phyloP scores from a whole-genome alignment of 2,113 vertebrate genomes.

The Rousettus leschenaultii region DNA sequence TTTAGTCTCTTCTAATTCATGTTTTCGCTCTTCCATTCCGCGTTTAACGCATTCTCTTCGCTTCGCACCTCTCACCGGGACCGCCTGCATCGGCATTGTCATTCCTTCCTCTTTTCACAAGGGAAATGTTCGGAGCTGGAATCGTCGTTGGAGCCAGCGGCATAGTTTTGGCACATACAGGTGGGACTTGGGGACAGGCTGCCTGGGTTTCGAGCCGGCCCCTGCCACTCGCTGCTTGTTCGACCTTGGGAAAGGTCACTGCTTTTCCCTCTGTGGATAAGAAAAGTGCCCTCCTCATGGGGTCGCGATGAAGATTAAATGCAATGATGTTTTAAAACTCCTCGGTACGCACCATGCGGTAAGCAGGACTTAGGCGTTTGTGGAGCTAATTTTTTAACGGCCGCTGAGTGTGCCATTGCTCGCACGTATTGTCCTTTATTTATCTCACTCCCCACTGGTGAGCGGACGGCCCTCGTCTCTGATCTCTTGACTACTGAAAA shows the following conservation, averaged over 20 bases:
- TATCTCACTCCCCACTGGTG: neutral
- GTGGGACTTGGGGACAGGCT: too few relatives aligned
- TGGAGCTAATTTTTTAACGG: neutral
- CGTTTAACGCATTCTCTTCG: neutral
- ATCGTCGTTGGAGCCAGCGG: neutral
- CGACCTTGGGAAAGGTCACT: neutral
- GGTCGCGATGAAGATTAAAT: neutral
- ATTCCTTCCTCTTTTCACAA: neutral
- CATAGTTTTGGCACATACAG: accelerated
- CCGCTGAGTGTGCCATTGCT: neutral
- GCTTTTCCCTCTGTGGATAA: neutral
- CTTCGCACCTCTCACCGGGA: too few relatives aligned
- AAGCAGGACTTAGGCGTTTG: neutral
- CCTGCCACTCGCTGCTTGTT: too few relatives aligned
- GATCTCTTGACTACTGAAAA: neutral
- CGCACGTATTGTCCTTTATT: neutral
- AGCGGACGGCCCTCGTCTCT: neutral
- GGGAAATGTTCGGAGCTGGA: neutral
- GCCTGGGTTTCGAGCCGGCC: neutral
- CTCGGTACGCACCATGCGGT: neutral
- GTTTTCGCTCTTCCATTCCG: neutral
- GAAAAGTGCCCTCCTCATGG: neutral
- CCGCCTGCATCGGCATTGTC: neutral
- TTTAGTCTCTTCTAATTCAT: neutral
- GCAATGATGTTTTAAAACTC: neutral